These are phyloP conservation scores for Holacanthus passer DNA, from an alignment of 2,113 vertebrate genomes.

Conservation along the genomic window DNA sequence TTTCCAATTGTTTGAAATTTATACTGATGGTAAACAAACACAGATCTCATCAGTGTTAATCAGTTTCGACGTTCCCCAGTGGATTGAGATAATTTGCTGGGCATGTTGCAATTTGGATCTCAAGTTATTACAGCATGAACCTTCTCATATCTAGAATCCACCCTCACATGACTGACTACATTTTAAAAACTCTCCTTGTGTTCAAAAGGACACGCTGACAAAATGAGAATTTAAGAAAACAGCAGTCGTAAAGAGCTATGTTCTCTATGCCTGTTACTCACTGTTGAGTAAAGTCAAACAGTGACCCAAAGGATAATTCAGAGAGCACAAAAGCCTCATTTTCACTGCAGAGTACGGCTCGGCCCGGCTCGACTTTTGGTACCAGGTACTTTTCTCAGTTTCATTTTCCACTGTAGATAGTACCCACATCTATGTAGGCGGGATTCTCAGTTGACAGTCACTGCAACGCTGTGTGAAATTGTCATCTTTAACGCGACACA, in stretches of 20 bases:
- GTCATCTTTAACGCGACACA: no score
- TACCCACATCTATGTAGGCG: no score
- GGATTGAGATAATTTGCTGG: slow-evolving; percentile 20
- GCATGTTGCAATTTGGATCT: not conserved
- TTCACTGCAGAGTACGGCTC: no score
- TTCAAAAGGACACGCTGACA: not conserved
- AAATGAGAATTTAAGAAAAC: not conserved
- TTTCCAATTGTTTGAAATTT: slow-evolving; percentile 12
- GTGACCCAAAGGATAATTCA: slow-evolving; percentile 17
- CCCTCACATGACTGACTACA: not conserved
- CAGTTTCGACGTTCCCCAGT: slow-evolving; percentile 12
- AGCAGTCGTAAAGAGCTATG: not conserved
- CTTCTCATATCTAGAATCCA: not conserved
- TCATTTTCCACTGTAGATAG: no score
- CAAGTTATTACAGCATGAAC: not conserved
- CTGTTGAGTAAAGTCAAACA: slow-evolving; percentile 14
- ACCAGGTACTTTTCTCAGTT: no score
- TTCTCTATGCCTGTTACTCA: not conserved
- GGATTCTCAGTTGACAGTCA: no score
- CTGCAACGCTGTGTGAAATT: no score
- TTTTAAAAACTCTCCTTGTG: not conserved
- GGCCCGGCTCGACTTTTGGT: no score
- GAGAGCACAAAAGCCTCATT: slow-evolving; percentile 28
- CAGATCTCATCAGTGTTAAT: slow-evolving; percentile 20
- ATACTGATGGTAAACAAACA: slow-evolving; percentile 2